Evolutionary conservation across 1,140 invertebrate genomes (phyloP).

Genomic region (Hyles vespertilio): DNA sequence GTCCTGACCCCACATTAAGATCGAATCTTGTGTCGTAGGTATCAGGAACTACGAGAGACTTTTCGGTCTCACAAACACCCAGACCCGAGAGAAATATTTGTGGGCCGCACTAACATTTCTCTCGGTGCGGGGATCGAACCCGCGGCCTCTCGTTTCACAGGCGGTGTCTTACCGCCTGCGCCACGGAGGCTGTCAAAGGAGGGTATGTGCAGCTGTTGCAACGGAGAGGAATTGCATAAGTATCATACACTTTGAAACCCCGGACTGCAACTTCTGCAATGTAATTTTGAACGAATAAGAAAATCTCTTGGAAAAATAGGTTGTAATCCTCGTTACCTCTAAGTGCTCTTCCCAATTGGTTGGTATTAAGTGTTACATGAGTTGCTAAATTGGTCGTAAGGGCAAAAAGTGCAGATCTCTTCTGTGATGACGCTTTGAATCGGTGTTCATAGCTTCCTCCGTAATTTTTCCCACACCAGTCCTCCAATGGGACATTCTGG

Average conservation of each 20-base stretch:
- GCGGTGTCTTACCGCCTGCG: no score
- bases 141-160: no score
- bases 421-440: background rate
- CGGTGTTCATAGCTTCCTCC: background rate
- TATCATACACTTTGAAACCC: background rate
- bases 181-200: no score
- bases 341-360: background rate
- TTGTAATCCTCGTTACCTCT: background rate
- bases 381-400: background rate
- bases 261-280: background rate
- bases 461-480: background rate
- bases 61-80: no score
- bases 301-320: slow-evolving; percentile 1
- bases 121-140: no score
- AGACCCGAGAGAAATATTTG: no score
- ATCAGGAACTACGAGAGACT: no score
- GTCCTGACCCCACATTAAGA: no score
- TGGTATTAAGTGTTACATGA: background rate
- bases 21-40: no score
- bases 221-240: background rate
- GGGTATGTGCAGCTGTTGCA: background rate
- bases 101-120: no score
- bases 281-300: background rate
- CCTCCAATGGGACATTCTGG: background rate
- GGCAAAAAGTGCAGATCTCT: background rate